phyloP scores from a whole-genome alignment of 2,113 vertebrate genomes.

The Addax nasomaculatus region DNA sequence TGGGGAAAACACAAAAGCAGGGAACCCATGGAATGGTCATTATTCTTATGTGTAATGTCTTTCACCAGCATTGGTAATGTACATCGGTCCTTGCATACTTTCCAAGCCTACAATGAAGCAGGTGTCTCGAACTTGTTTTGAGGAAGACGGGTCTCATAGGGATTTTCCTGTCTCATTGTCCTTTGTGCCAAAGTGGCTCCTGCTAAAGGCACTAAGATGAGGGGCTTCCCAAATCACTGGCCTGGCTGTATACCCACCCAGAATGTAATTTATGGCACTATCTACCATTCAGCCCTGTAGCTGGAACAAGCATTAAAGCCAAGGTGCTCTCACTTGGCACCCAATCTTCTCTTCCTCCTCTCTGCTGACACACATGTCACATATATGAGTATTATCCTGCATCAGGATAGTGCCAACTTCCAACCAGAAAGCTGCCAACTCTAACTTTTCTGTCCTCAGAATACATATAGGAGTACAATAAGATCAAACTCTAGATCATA shows the following conservation, averaged over 20 bases:
- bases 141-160: background rate
- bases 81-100: background rate
- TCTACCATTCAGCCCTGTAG: background rate
- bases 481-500: background rate
- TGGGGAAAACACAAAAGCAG: background rate
- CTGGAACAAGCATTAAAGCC: background rate
- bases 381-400: background rate
- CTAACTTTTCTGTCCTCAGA: background rate
- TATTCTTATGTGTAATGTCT: background rate
- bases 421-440: background rate
- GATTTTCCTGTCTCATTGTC: background rate
- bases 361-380: background rate
- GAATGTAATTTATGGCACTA: background rate
- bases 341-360: background rate
- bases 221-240: background rate
- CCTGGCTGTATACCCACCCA: background rate
- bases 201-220: background rate
- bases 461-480: background rate
- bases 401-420: background rate
- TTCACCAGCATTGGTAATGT: background rate
- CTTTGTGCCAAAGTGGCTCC: background rate
- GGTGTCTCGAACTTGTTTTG: background rate
- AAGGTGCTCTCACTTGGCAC: background rate
- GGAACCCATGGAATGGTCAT: background rate
- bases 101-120: background rate